phyloP scores from a whole-genome alignment of 1,140 invertebrate genomes.

The Leptinotarsa lineolata region DNA sequence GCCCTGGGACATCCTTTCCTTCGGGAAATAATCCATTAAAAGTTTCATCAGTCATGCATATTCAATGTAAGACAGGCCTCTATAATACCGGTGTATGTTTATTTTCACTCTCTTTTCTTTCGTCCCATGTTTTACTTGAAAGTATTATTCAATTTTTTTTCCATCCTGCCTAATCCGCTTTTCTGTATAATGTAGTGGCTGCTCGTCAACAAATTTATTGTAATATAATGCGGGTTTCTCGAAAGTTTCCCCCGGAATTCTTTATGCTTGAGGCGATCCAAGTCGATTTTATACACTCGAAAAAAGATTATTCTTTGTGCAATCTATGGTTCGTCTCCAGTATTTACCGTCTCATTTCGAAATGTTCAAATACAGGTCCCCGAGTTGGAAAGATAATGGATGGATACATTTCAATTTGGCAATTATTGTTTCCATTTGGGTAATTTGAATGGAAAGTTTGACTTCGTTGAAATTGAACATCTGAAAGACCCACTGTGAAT shows the following conservation, averaged over 20 bases:
- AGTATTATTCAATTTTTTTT: constrained; percentile 11
- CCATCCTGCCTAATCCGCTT: neutral
- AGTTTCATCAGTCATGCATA: no score
- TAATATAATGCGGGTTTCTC: constrained; percentile 15
- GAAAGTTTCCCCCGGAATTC: constrained; percentile 12
- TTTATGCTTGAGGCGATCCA: constrained; percentile 16
- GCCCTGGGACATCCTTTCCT: no score
- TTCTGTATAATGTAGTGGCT: constrained; percentile 16
- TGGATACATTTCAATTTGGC: no score
- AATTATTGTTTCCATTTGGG: no score
- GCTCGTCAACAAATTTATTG: constrained; percentile 23
- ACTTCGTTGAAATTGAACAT: no score
- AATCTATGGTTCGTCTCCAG: neutral
- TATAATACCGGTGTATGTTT: no score
- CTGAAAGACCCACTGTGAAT: no score
- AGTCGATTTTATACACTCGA: constrained; percentile 11
- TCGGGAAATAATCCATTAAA: no score
- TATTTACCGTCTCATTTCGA: constrained; percentile 16
- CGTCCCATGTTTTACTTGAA: neutral
- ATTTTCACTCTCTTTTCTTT: no score
- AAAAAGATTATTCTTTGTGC: constrained; percentile 2
- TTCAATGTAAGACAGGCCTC: no score
- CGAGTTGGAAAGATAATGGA: no score
- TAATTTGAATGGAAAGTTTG: no score
- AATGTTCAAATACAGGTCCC: neutral